Conservation (phyloP, 2,113 vertebrate species). For the Corythornis madagascariensis region DNA sequence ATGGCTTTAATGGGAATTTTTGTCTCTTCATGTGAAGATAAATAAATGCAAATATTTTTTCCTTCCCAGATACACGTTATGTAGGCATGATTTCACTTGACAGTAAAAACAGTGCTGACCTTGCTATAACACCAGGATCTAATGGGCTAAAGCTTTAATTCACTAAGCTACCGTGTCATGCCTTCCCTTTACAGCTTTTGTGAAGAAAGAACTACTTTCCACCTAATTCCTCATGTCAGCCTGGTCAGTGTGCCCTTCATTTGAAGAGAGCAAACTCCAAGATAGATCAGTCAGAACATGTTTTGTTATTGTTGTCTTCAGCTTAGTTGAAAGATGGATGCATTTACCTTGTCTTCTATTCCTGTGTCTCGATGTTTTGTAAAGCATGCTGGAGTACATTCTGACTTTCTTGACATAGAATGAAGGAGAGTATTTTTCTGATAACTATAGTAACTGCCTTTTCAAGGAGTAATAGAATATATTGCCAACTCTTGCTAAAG, state of each 20-base stretch:
- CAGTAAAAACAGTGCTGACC: conserved; percentile 14
- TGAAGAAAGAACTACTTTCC: neutral
- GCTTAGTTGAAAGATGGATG: neutral
- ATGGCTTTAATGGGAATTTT: conserved; percentile 19
- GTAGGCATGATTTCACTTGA: conserved; percentile 20
- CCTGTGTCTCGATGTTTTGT: neutral
- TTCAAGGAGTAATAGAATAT: neutral
- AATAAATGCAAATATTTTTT: conserved; percentile 23
- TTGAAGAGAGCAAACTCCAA: neutral
- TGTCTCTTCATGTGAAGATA: neutral
- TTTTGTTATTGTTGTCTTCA: neutral
- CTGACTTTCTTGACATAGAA: neutral
- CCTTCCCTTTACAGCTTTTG: neutral
- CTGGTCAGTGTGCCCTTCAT: neutral
- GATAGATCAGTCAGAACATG: neutral
- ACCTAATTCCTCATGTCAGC: neutral
- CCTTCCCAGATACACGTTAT: conserved; percentile 9
- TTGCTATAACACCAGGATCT: neutral
- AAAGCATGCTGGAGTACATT: neutral
- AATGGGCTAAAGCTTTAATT: conserved; percentile 10
- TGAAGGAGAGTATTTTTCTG: neutral
- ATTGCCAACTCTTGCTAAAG: neutral
- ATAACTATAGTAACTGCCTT: neutral
- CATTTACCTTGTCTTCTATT: neutral
- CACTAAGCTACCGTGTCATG: neutral